phyloP scores from a whole-genome alignment of 2,888 invertebrate species.

The Archips xylosteana region DNA sequence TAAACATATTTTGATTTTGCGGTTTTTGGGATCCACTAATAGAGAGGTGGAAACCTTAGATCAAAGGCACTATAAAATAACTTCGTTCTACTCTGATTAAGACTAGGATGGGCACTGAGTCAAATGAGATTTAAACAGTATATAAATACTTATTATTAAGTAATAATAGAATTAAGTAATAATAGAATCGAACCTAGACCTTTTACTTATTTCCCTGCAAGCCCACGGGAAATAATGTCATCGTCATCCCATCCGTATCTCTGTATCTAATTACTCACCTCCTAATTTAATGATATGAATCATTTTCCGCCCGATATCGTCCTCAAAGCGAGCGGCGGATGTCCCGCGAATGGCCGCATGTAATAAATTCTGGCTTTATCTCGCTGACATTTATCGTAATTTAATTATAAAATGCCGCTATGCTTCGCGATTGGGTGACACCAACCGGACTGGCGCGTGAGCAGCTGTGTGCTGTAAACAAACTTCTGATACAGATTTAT shows the following conservation, averaged over 20 bases:
- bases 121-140: too few relatives aligned
- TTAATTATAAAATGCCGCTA: constrained; percentile 66
- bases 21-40: too few relatives aligned
- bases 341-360: constrained; percentile 22
- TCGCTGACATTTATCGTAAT: constrained; percentile 67
- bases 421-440: constrained; percentile 11
- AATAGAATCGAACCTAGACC: too few relatives aligned
- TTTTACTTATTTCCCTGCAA: neutral
- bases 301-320: constrained; percentile 18
- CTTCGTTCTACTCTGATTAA: too few relatives aligned
- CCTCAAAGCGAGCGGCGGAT: constrained; percentile 27
- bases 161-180: too few relatives aligned
- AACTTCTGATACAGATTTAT: too few relatives aligned
- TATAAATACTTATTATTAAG: too few relatives aligned
- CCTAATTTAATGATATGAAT: constrained; percentile 10
- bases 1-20: too few relatives aligned
- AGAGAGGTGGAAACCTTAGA: too few relatives aligned
- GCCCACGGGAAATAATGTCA: neutral
- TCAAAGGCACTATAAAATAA: too few relatives aligned
- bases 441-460: neutral
- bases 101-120: too few relatives aligned
- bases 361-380: constrained; percentile 63
- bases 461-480: neutral
- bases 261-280: neutral
- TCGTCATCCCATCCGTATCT: neutral